Evolutionary conservation across 2,888 invertebrate genomes (phyloP).

Genomic region (Campoplex capitator): DNA sequence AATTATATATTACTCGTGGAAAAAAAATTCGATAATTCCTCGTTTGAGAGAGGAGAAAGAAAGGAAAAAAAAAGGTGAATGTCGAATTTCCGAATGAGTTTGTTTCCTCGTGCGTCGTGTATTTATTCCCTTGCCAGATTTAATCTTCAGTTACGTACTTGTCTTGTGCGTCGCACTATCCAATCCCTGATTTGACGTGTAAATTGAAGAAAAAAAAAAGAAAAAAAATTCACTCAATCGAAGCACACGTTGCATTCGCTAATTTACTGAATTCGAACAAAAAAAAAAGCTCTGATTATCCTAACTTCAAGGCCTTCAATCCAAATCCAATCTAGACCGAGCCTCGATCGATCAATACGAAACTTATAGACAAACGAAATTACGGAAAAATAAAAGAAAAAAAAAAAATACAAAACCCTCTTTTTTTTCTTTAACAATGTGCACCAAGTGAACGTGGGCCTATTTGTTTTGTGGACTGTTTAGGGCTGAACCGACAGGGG

Average conservation of each 20-base stretch:
- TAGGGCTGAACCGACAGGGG: constrained; percentile 88
- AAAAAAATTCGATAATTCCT: not conserved
- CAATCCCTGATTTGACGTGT: constrained; percentile 1
- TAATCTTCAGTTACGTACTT: constrained; percentile 58
- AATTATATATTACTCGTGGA: not conserved
- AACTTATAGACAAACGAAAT: constrained; percentile 35
- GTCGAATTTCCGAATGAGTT: constrained; percentile 24
- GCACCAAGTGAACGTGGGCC: constrained; percentile 81
- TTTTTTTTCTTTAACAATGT: constrained; percentile 65
- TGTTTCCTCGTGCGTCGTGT: constrained; percentile 40
- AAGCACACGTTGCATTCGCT: not conserved
- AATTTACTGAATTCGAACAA: not conserved
- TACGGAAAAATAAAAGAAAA: constrained; percentile 25
- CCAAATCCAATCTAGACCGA: constrained; percentile 58
- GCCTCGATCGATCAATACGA: constrained; percentile 54
- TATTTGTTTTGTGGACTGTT: constrained; percentile 85
- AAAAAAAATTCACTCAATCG: not conserved
- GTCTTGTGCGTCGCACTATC: constrained; percentile 44
- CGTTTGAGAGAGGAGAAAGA: not conserved
- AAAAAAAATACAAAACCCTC: constrained; percentile 54
- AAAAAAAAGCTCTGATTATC: constrained; percentile 35
- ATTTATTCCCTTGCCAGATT: constrained; percentile 48
- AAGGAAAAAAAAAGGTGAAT: not conserved
- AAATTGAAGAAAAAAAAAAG: not conserved
- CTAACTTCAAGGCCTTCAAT: constrained; percentile 49